These are phyloP conservation scores for Trematomus bernacchii DNA, from an alignment of 2,797 vertebrate genomes.

Conservation along the genomic window DNA sequence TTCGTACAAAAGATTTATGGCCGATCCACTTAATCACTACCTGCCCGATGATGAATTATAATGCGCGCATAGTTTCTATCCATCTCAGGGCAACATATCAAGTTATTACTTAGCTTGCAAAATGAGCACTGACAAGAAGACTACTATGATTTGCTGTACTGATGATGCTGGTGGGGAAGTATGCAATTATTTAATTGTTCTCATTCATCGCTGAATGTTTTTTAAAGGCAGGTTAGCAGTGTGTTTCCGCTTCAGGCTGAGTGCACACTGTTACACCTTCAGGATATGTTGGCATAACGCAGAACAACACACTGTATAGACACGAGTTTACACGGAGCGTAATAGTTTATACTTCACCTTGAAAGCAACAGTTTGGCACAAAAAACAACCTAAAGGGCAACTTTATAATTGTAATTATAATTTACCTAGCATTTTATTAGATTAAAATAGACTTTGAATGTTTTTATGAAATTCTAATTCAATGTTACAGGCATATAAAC, in stretches of 20 bases:
- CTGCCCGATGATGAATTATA: constrained; percentile 80
- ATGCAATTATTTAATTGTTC: constrained; percentile 63
- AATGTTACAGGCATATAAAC: neutral
- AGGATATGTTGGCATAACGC: neutral
- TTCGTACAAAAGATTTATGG: constrained; percentile 75
- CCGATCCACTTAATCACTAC: constrained; percentile 80
- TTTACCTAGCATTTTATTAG: no score
- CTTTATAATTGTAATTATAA: no score
- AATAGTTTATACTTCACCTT: neutral
- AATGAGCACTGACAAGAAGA: constrained; percentile 65
- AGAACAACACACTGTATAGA: neutral
- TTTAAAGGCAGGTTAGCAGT: constrained; percentile 18
- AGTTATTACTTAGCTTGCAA: constrained; percentile 71
- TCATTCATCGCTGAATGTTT: constrained; percentile 13
- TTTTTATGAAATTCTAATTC: neutral
- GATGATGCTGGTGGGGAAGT: constrained; percentile 53
- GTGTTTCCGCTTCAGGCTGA: neutral
- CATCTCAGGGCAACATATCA: constrained; percentile 62
- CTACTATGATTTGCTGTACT: constrained; percentile 64
- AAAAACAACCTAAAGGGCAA: neutral
- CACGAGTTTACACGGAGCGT: neutral
- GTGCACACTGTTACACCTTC: neutral
- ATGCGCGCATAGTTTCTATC: constrained; percentile 59
- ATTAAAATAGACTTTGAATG: neutral
- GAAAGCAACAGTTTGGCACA: neutral